These are phyloP conservation scores for Malurus splendens DNA, from an alignment of 2,797 vertebrate genomes.

Conservation along the genomic window DNA sequence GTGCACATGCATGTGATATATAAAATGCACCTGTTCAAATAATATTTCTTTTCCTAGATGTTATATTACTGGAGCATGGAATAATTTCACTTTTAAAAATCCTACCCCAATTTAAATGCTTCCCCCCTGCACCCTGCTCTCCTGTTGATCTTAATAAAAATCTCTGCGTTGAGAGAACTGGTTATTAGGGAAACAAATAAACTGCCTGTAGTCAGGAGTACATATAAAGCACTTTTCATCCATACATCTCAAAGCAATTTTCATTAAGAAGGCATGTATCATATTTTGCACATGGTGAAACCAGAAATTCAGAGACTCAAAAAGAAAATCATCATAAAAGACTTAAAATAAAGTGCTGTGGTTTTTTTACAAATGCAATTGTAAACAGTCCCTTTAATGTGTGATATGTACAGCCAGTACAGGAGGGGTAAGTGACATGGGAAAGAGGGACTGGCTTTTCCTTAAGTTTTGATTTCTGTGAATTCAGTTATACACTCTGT, in stretches of 20 bases:
- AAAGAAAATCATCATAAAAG: background rate
- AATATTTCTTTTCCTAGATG: slow-evolving; percentile 37
- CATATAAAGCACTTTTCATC: background rate
- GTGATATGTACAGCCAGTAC: background rate
- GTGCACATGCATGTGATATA: slow-evolving; percentile 37
- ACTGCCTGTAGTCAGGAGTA: background rate
- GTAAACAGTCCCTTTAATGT: background rate
- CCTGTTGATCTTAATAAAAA: slow-evolving; percentile 49
- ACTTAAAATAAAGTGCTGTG: background rate
- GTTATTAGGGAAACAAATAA: slow-evolving; percentile 35
- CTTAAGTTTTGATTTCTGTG: background rate
- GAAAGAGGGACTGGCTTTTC: background rate
- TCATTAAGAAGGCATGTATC: background rate
- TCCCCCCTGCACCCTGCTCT: background rate
- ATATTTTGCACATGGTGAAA: background rate
- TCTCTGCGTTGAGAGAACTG: background rate
- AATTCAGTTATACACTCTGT: background rate
- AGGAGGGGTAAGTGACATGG: background rate
- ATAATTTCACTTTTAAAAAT: slow-evolving; percentile 47
- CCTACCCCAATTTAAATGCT: slow-evolving; percentile 15
- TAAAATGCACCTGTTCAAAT: slow-evolving; percentile 59
- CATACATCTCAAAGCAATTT: background rate
- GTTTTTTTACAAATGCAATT: background rate
- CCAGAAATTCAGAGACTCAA: background rate
- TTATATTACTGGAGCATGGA: slow-evolving; percentile 8